These are phyloP conservation scores for Papilio glaucus DNA, from an alignment of 1,140 invertebrate species.

Conservation along the genomic window DNA sequence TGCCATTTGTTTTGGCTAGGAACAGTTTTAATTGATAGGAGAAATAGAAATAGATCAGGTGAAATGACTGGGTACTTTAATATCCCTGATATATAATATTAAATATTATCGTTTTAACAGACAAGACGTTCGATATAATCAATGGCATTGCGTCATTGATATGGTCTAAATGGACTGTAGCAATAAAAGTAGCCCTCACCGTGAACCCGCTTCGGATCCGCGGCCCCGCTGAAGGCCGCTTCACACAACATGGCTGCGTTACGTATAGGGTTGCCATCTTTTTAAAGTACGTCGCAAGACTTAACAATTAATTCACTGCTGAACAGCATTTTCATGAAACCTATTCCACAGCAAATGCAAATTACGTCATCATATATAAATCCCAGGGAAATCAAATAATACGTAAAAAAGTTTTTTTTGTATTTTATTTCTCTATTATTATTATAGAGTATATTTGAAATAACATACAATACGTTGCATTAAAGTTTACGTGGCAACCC, in stretches of 20 bases:
- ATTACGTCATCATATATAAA: not conserved
- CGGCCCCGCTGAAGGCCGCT: conserved; percentile 61
- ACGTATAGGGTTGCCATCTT: conserved; percentile 5
- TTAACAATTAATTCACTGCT: not conserved
- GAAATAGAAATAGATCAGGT: too few species aligned
- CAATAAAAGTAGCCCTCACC: conserved; percentile 75
- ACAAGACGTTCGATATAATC: conserved; percentile 48
- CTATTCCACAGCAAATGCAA: not conserved
- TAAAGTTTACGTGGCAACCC: not conserved
- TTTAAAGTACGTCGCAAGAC: not conserved
- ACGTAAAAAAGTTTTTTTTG: not conserved
- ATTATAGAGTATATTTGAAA: too few species aligned
- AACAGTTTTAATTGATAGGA: too few species aligned
- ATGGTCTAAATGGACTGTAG: conserved; percentile 72
- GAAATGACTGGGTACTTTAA: not conserved
- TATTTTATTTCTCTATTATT: too few species aligned
- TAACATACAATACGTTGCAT: conserved; percentile 28
- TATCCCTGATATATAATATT: not conserved
- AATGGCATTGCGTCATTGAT: conserved; percentile 70
- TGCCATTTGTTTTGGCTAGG: too few species aligned
- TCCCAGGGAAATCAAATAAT: not conserved
- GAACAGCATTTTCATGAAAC: not conserved
- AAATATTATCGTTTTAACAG: not conserved
- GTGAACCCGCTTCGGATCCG: conserved; percentile 64
- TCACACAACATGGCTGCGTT: conserved; percentile 36